A percentile compares a stretch with the other conserved stretches of the same genome.
Conservation (phyloP, 2,113 vertebrate genomes). For the Lagopus leucura region DNA sequence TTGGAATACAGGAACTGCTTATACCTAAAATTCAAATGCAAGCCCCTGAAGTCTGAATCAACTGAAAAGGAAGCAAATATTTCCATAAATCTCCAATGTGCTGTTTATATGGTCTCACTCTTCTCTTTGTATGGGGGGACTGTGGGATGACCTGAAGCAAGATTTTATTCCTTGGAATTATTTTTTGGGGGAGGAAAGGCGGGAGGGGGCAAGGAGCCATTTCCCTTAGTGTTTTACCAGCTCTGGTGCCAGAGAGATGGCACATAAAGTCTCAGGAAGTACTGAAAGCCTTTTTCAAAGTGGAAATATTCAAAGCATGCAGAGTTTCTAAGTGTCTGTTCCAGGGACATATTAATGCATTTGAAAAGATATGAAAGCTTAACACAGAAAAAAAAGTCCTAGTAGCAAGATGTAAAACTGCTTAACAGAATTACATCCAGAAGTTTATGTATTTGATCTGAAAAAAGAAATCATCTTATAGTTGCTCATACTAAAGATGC, state of each 20-base stretch:
- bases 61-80: not conserved
- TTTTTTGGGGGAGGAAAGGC: not conserved
- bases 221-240: conserved; percentile 72
- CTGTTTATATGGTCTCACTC: not conserved
- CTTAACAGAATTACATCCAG: conserved; percentile 81
- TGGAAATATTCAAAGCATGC: conserved; percentile 81
- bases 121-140: not conserved
- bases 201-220: conserved; percentile 6
- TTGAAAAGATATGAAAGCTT: conserved; percentile 83
- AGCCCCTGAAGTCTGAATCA: not conserved
- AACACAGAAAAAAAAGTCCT: conserved; percentile 72
- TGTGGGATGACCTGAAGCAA: conserved; percentile 44
- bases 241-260: conserved; percentile 63
- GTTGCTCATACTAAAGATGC: conserved; percentile 72
- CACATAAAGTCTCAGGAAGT: conserved; percentile 66
- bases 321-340: conserved; percentile 77
- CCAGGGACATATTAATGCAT: conserved; percentile 79
- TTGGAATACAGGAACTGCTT: not conserved
- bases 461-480: conserved; percentile 71
- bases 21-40: not conserved
- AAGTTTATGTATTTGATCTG: conserved; percentile 76
- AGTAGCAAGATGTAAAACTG: conserved; percentile 79
- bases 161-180: conserved; percentile 19
- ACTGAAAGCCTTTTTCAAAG: conserved; percentile 78
- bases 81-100: not conserved